Evolutionary conservation across 1,140 invertebrate genomes (phyloP).

Genomic region (Cardiocondyla obscurior): DNA sequence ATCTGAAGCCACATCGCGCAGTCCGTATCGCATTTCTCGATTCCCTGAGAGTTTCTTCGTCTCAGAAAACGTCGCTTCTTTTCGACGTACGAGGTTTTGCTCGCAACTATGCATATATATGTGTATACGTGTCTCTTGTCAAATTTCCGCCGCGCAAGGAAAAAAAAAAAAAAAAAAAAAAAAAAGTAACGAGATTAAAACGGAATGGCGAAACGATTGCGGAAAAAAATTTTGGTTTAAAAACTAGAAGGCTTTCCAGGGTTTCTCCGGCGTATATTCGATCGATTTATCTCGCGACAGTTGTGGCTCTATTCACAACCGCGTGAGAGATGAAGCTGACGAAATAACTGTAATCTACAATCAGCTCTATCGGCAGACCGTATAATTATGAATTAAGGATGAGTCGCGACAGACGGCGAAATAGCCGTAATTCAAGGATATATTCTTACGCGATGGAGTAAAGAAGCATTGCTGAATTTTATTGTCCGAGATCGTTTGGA

Average conservation of each 20-base stretch:
- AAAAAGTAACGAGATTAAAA: too few species aligned
- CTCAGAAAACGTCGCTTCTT: conserved; percentile 32
- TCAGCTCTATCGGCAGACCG: conserved; percentile 58
- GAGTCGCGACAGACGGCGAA: conserved; percentile 58
- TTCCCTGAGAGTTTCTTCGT: conserved; percentile 30
- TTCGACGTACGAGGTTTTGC: not conserved
- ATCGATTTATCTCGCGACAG: conserved; percentile 14
- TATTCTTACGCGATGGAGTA: conserved; percentile 1
- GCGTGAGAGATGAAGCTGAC: not conserved
- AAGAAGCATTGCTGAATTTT: conserved; percentile 44
- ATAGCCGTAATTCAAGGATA: conserved; percentile 31
- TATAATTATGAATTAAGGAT: conserved; percentile 70
- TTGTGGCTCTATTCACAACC: conserved; percentile 9
- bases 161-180: too few species aligned
- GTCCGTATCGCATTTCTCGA: conserved; percentile 45
- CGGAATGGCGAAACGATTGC: too few species aligned
- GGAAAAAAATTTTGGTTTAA: too few species aligned
- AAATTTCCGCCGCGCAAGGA: not conserved
- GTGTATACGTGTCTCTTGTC: not conserved
- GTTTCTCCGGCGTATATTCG: too few species aligned
- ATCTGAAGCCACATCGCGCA: conserved; percentile 47
- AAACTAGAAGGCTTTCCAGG: too few species aligned
- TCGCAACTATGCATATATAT: not conserved
- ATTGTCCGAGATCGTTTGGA: too few species aligned
- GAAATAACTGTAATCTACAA: conserved; percentile 69